Conservation (phyloP, 2,888 invertebrate species). For the Agrochola circellaris region DNA sequence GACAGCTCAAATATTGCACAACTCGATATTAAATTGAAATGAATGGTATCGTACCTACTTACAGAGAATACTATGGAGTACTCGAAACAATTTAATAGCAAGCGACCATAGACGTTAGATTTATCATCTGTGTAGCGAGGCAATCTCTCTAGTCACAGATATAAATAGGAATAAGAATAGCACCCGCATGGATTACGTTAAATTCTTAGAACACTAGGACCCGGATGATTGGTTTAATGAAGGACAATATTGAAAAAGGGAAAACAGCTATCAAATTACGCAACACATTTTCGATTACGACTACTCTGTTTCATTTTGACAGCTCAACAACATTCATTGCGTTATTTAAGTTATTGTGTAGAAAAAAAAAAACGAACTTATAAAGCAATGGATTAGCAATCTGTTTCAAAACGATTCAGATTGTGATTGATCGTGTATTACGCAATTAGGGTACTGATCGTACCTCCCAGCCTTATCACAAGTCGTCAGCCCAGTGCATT, state of each 20-base stretch:
- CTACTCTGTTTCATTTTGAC: too few species aligned
- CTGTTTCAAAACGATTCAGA: too few species aligned
- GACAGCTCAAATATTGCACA: constrained; percentile 4
- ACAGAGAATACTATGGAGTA: neutral
- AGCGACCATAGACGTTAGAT: constrained; percentile 10
- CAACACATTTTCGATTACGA: too few species aligned
- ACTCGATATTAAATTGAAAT: constrained; percentile 35
- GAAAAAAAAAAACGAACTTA: too few species aligned
- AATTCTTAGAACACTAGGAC: neutral
- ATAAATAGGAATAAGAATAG: constrained; percentile 39
- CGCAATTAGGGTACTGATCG: neutral
- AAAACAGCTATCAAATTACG: neutral
- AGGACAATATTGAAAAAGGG: neutral
- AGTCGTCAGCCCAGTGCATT: neutral
- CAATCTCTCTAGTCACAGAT: constrained; percentile 43
- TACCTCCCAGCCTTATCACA: neutral
- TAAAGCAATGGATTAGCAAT: too few species aligned
- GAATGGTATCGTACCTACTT: neutral
- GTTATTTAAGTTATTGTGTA: too few species aligned
- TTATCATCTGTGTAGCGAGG: constrained; percentile 28
- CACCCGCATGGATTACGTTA: constrained; percentile 23
- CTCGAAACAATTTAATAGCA: constrained; percentile 14
- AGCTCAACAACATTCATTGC: too few species aligned
- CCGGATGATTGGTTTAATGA: constrained; percentile 4
- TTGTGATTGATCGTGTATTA: too few species aligned